Evolutionary conservation across 1,140 invertebrate genomes (phyloP).

Genomic region (fruit fly (Drosophila melanogaster)): Release_6_plus_ISO1_MT NT_033779.5:21590001-21590500

Average conservation of each 20-base stretch:
- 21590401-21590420: slow-evolving; percentile 91
- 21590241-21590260: slow-evolving; percentile 94
- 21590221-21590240: slow-evolving; percentile 94
- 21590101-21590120: slow-evolving; percentile 96
- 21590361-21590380: slow-evolving; percentile 87
- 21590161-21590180: slow-evolving; percentile 97
- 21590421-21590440: slow-evolving; percentile 96
- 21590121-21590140: slow-evolving; percentile 97
- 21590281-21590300: slow-evolving; percentile 96
- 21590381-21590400: slow-evolving; percentile 97
- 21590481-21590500: slow-evolving; percentile 84
- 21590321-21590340: slow-evolving; percentile 88
- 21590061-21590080: slow-evolving; percentile 98
- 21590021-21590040: slow-evolving; percentile 99
- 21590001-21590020: slow-evolving; percentile 95
- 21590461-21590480: slow-evolving; percentile 97
- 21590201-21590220: slow-evolving; percentile 98
- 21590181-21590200: slow-evolving; percentile 98
- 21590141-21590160: slow-evolving; percentile 98
- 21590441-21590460: slow-evolving; percentile 95
- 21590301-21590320: slow-evolving; percentile 98
- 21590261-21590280: slow-evolving; percentile 98
- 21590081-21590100: slow-evolving; percentile 99
- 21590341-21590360: neutral
- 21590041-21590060: slow-evolving; percentile 97